Evolutionary conservation across 2,888 invertebrate genomes (phyloP), one percentile per base, ranked within the genome.

Genomic region (Conus canariensis): DNA sequence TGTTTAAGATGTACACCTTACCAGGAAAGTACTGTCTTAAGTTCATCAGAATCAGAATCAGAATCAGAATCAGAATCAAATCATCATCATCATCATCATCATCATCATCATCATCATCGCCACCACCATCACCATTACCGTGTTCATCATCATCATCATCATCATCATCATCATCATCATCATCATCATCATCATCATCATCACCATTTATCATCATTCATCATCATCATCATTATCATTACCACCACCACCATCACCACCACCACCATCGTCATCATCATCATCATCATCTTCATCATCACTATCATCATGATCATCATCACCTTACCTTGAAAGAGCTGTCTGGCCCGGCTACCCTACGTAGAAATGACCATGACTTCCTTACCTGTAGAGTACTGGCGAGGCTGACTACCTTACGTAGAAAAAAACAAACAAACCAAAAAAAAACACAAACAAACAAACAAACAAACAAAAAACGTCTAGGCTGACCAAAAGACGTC

Each of bases 91-190:
- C 9, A 22, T 80, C 82, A 22, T 64, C 64, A 19, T 64, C 64
- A 16, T 64, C 64, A 19, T 64, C 64, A 19, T 64, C 64, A 64
- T 64, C 64, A 19, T 64, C 64, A 6, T 6, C 64, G 5, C 4
- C 45, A 4, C 45, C 45, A 45, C 45, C 45, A 45, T 3, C 45
- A 45, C 45, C 45, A 45, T 45, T 45, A 45, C 45, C 45, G 45
- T 45, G 45, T 74, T n/a, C 22, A 74, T 74, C 74, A n/a, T 74
- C 74, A n/a, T 74, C 74, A n/a, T 74, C 74, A 74, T 74, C 74
- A n/a, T 83, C 83, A 83, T 83, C 58, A 83, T 83, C 83, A 83
- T 83, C 83, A 30, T 83, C 83, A 30, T 83, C 30, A 30, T 83
- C 83, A 83, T 83, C 83, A 83, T 14, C 83, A 83, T 14, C 83